Evolutionary conservation across 2,113 vertebrate species (phyloP), one percentile per base, ranked within the genome.

Genomic region (Prinia subflava): DNA sequence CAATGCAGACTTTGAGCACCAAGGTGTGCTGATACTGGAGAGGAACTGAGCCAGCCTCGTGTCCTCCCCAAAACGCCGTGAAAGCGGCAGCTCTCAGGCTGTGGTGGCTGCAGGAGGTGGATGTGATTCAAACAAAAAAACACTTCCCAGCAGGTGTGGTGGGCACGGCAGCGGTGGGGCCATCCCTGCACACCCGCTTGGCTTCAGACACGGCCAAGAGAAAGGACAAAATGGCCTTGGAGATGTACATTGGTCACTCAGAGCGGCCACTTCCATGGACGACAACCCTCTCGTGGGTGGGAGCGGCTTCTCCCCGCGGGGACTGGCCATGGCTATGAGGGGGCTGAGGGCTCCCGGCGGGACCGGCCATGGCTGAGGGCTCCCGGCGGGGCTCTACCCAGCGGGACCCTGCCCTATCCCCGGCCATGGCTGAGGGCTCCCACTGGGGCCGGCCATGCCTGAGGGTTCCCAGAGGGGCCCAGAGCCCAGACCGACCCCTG

Each of bases 201-300:
- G 2, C 13, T 15, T 62, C 37, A 52, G 39, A 16, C 25, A 6
- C 3, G 53, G 68, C 44, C 63, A 83, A 83, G 19, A 31, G 11
- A 21, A 30, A 0, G 30, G n/a, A 16, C 17, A 68, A 25, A 37
- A 39, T 2, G 9, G 16, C 7, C 3, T 0, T 1, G 13, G 3
- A 1, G 2, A 22, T 4, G 21, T 6, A 28, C 13, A 6, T 53
- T 12, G 6, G 4, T 53, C 83, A 11, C 20, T 13, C 17, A 0
- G 35, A 74, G 62, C 4, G 0, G 7, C 50, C 23, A 28, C 23
- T 4, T 67, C 44, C 22, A 1, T 0, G 27, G 49, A 35, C 22
- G 14, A 5, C 2, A 5, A 5, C 20, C 9, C 0, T 0, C 19
- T 6, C 0, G 0, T 20, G 42, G 37, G 39, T 39, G 39, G 39